These are phyloP conservation scores for Ametastegia equiseti DNA, from an alignment of 2,888 invertebrate species.

Conservation along the genomic window DNA sequence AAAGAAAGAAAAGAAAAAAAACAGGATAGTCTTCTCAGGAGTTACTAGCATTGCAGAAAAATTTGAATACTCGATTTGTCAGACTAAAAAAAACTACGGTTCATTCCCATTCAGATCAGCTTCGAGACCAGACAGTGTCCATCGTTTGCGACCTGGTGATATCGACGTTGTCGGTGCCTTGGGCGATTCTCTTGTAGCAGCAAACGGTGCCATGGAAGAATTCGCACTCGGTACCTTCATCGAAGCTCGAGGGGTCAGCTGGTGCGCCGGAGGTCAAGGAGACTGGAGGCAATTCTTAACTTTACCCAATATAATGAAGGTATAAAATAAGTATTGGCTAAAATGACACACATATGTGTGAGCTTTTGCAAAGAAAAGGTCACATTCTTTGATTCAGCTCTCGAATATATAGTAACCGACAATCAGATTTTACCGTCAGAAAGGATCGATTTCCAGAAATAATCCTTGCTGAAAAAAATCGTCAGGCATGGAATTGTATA, in stretches of 20 bases:
- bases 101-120: conserved; percentile 62
- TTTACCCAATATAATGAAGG: conserved; percentile 82
- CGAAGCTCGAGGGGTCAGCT: conserved; percentile 86
- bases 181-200: conserved; percentile 86
- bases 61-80: neutral
- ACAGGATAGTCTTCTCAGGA: too few relatives aligned
- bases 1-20: too few relatives aligned
- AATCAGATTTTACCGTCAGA: too few relatives aligned
- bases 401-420: too few relatives aligned
- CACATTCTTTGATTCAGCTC: neutral
- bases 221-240: conserved; percentile 85
- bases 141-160: conserved; percentile 83
- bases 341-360: too few relatives aligned
- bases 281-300: conserved; percentile 85
- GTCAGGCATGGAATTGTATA: too few relatives aligned
- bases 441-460: too few relatives aligned
- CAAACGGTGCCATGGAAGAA: conserved; percentile 85
- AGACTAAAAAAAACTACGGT: neutral
- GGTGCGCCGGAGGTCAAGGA: conserved; percentile 86
- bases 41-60: too few relatives aligned
- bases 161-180: conserved; percentile 85
- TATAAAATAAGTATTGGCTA: neutral
- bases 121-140: conserved; percentile 81
- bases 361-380: neutral
- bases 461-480: too few relatives aligned